Evolutionary conservation across 2,797 vertebrate species (phyloP), one percentile per base, ranked within the genome.

Genomic region (Geotrypetes seraphini): DNA sequence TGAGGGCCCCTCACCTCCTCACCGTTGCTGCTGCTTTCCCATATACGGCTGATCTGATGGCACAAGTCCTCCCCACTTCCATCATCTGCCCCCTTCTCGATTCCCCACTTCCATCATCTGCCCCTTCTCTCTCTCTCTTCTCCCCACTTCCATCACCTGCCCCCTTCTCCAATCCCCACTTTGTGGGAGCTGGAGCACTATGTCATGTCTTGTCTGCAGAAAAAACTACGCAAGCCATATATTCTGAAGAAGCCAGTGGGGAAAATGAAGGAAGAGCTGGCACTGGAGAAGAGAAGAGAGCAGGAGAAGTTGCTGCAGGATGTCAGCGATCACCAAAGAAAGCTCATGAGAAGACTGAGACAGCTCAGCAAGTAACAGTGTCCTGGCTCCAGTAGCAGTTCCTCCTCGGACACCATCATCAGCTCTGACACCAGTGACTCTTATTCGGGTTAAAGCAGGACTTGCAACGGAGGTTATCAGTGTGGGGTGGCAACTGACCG

Each of bases 371-470:
- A 40, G 77, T 26, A 9, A 68, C 85, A 2, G 85, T 86, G 1
- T 91, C 92, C 0, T 89, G 90, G 1, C 87, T 96, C 89, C 61
- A 90, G 85, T 51, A 92, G 89, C 48, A 92, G 89, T 41, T 94
- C 91, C 0, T 91, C 89, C 63, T 90, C 91, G 3, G 42, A 46
- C 28, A 89, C 84, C 16, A 90, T 88, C 0, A 88, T 86, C 1
- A 79, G 90, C 6, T 94, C 91, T 1, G 92, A 96, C 71, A 94
- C 92, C 37, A 96, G 91, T 33, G 91, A 94, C 8, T 92, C 90
- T 0, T 91, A 96, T 61, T 94, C 88, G 1, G 87, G 79, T 36
- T 84, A 66, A 65, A 43, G 58, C 16, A 10, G 39, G 39, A 31
- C 25, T 16, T 12, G 16, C 7, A 5, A 4, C 4, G 20, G 19